A percentile compares a stretch with the other conserved stretches of the same genome.
Conservation (phyloP, 2,113 vertebrate genomes). For the Oenanthe oenanthe region DNA sequence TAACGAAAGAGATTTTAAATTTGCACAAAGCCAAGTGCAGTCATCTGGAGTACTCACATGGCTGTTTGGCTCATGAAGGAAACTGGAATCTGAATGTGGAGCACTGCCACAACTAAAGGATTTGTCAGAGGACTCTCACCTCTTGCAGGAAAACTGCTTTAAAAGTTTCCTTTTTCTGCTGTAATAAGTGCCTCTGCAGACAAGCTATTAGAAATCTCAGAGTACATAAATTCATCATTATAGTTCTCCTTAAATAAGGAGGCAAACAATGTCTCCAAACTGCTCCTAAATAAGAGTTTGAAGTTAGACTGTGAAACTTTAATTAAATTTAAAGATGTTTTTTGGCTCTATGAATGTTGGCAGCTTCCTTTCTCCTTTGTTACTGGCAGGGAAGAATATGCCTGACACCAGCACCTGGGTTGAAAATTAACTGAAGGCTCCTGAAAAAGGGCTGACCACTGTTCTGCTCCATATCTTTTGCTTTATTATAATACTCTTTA, state of each 20-base stretch:
- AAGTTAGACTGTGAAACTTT: not conserved
- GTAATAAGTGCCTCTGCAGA: not conserved
- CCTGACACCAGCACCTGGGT: rapidly evolving
- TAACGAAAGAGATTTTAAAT: not conserved
- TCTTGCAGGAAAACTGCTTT: not conserved
- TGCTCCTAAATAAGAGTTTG: not conserved
- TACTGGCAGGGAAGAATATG: rapidly evolving
- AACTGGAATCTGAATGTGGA: not conserved
- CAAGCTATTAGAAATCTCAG: not conserved
- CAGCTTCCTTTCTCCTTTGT: not conserved
- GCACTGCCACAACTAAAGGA: not conserved
- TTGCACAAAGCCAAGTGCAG: not conserved
- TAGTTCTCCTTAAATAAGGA: not conserved
- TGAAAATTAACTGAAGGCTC: not conserved
- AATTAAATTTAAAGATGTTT: not conserved
- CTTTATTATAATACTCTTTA: slow-evolving; percentile 71
- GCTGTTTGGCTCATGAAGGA: not conserved
- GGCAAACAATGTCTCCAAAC: not conserved
- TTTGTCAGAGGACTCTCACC: rapidly evolving
- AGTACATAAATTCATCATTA: not conserved
- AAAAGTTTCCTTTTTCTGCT: not conserved
- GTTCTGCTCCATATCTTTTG: slow-evolving; percentile 32
- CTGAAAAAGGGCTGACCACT: slow-evolving; percentile 6
- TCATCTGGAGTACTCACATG: not conserved
- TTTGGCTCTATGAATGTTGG: not conserved